phyloP scores from a whole-genome alignment of 2,888 invertebrate species.

The Ommatoiulus sabulosus region DNA sequence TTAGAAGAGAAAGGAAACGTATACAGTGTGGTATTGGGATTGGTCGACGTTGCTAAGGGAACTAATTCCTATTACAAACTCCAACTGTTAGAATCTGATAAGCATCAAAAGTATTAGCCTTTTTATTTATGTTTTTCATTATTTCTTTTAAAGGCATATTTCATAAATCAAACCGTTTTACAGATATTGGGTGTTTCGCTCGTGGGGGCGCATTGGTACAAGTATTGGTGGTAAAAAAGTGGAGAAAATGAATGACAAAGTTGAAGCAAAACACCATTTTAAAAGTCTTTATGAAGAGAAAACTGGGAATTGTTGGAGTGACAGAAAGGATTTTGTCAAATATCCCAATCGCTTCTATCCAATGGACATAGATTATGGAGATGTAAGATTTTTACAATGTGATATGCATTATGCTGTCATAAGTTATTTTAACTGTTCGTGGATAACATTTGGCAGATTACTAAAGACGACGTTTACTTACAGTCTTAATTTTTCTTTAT shows the following conservation, averaged over 20 bases:
- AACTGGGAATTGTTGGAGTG: conserved; percentile 84
- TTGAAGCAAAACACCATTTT: conserved; percentile 76
- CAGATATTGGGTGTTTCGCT: conserved; percentile 82
- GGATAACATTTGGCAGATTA: not conserved
- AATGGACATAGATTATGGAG: conserved; percentile 89
- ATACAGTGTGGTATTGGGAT: conserved; percentile 83
- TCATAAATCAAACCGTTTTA: not conserved
- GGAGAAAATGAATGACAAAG: conserved; percentile 69
- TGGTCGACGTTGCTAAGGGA: conserved; percentile 86
- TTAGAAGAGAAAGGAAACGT: conserved; percentile 72
- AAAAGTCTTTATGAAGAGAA: conserved; percentile 78
- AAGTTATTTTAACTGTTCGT: not conserved
- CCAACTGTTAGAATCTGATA: conserved; percentile 86
- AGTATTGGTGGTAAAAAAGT: conserved; percentile 83
- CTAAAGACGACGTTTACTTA: not conserved
- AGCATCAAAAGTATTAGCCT: conserved; percentile 71
- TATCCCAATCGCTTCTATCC: conserved; percentile 83
- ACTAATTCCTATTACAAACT: conserved; percentile 96
- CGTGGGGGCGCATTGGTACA: conserved; percentile 98
- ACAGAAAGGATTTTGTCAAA: conserved; percentile 76
- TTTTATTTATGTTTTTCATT: not conserved
- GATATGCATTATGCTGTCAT: not conserved
- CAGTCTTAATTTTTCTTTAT: not conserved
- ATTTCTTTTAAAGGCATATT: not conserved
- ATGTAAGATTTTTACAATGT: conserved; percentile 66